These are phyloP conservation scores for Drosophila elegans DNA, from an alignment of 1,140 invertebrate genomes.

Conservation along the genomic window DNA sequence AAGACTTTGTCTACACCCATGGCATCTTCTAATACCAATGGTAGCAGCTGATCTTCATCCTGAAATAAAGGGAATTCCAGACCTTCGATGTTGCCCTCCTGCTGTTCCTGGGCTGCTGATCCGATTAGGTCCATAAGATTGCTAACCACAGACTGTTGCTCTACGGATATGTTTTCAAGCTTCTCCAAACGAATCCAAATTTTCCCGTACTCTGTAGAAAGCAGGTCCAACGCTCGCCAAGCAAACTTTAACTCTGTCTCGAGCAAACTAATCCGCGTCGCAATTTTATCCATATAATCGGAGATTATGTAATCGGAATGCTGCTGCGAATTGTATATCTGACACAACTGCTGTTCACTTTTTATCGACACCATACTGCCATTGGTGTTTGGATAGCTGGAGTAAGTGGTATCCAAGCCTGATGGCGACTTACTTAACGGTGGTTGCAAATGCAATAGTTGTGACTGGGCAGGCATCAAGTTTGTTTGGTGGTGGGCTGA, in stretches of 20 bases:
- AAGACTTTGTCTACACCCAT: slow-evolving; percentile 11
- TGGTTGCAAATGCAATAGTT: slow-evolving; percentile 3
- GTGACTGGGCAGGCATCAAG: neutral
- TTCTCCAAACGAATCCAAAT: slow-evolving; percentile 97
- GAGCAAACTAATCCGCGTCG: slow-evolving; percentile 92
- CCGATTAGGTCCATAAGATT: slow-evolving; percentile 93
- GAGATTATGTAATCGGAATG: slow-evolving; percentile 90
- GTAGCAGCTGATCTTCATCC: slow-evolving; percentile 27
- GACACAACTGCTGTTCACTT: slow-evolving; percentile 77
- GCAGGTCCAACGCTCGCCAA: slow-evolving; percentile 94
- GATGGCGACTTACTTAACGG: slow-evolving; percentile 19
- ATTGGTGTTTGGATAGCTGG: slow-evolving; percentile 15
- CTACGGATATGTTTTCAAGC: slow-evolving; percentile 93
- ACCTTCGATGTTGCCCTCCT: slow-evolving; percentile 4
- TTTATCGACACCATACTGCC: slow-evolving; percentile 68
- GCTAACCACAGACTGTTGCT: slow-evolving; percentile 96
- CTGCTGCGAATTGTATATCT: slow-evolving; percentile 74
- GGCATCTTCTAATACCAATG: slow-evolving; percentile 21
- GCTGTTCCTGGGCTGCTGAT: slow-evolving; percentile 36
- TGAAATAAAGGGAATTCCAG: slow-evolving; percentile 18
- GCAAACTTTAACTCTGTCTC: slow-evolving; percentile 96
- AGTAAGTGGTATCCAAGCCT: slow-evolving; percentile 12
- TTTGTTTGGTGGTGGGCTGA: neutral
- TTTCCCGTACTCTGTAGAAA: slow-evolving; percentile 96
- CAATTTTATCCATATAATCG: slow-evolving; percentile 95